These are phyloP conservation scores for Helobdella robusta DNA, from an alignment of 2,888 invertebrate genomes.

Conservation along the genomic window DNA sequence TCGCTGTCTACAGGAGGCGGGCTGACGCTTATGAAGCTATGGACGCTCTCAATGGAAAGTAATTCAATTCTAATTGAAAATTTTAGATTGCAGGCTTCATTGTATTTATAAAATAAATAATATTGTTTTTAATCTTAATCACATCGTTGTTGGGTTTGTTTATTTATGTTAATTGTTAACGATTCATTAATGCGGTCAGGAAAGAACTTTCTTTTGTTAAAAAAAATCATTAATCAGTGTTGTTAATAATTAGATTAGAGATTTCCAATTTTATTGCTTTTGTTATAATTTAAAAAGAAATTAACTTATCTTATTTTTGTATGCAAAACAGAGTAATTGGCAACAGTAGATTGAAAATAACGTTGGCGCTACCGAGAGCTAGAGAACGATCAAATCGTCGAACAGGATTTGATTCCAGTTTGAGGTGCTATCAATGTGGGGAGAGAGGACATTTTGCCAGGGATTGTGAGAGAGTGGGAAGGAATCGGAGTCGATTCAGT, in stretches of 20 bases:
- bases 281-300: no score
- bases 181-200: background rate
- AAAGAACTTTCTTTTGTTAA: no score
- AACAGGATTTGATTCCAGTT: constrained; percentile 53
- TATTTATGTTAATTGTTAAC: background rate
- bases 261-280: no score
- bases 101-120: background rate
- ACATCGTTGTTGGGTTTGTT: background rate
- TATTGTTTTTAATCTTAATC: background rate
- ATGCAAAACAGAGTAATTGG: constrained; percentile 49
- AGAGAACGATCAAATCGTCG: constrained; percentile 36
- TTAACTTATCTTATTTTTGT: background rate
- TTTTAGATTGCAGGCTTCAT: background rate
- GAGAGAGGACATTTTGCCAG: constrained; percentile 56
- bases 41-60: constrained; percentile 69
- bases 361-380: constrained; percentile 57
- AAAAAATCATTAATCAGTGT: no score
- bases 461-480: constrained; percentile 49
- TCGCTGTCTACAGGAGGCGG: constrained; percentile 55
- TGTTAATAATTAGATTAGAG: no score
- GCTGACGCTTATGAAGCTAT: constrained; percentile 64
- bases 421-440: constrained; percentile 57
- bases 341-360: constrained; percentile 54
- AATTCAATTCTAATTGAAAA: constrained; percentile 39
- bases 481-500: constrained; percentile 22